These are phyloP conservation scores for Echinops telfairi DNA, from an alignment of 2,113 vertebrate genomes.

Conservation along the genomic window DNA sequence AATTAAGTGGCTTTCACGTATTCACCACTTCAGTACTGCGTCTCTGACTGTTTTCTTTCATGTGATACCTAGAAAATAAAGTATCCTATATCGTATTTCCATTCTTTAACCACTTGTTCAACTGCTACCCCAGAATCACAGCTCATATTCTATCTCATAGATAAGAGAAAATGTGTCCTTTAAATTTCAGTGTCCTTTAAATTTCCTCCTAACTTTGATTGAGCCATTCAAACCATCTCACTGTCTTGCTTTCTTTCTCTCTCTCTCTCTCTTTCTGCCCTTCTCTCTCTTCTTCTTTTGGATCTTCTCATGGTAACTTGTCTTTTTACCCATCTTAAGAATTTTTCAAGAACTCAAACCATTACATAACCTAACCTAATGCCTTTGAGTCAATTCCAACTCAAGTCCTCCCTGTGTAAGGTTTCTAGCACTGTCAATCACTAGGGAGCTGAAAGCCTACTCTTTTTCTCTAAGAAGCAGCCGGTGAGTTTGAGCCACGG, in stretches of 20 bases:
- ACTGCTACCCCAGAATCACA: neutral
- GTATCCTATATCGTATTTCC: neutral
- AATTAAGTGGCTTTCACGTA: conserved; percentile 69
- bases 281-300: neutral
- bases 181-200: no score
- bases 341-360: conserved; percentile 22
- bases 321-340: neutral
- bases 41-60: conserved; percentile 56
- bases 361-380: neutral
- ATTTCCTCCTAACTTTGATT: no score
- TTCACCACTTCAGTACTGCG: neutral
- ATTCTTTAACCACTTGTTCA: neutral
- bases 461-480: no score
- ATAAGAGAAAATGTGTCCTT: neutral
- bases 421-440: no score
- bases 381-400: no score
- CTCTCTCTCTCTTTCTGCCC: neutral
- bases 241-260: conserved; percentile 36
- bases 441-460: no score
- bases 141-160: conserved; percentile 14
- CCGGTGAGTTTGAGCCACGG: no score
- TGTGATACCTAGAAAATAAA: conserved; percentile 43
- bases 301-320: conserved; percentile 33
- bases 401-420: no score
- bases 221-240: neutral